Conservation (phyloP, 2,113 vertebrate species). For the Colius striatus region DNA sequence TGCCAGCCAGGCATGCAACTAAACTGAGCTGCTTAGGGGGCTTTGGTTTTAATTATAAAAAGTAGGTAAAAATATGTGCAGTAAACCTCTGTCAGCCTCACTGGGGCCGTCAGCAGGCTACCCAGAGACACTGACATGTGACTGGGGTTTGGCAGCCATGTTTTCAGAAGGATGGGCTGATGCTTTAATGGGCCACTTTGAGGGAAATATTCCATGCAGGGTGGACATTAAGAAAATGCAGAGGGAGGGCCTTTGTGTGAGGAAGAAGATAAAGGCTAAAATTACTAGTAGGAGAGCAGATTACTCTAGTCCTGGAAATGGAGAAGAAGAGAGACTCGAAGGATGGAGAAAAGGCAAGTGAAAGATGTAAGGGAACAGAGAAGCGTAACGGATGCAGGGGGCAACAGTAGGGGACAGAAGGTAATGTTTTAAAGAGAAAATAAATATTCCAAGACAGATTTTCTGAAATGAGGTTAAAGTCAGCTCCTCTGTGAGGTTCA, state of each 20-base stretch:
- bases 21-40: constrained; percentile 41
- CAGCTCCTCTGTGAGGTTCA: neutral
- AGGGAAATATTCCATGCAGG: neutral
- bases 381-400: neutral
- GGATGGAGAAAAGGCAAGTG: neutral
- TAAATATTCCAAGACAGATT: neutral
- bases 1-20: constrained; percentile 47
- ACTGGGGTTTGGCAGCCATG: neutral
- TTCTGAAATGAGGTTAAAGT: neutral
- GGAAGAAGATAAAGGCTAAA: neutral
- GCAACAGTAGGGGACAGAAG: neutral
- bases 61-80: constrained; percentile 39
- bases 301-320: constrained; percentile 8
- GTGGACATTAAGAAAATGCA: neutral
- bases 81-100: constrained; percentile 23
- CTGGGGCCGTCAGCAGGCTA: constrained; percentile 19
- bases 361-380: neutral
- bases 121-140: neutral
- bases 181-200: constrained; percentile 23
- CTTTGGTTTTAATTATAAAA: constrained; percentile 66
- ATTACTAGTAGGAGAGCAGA: neutral
- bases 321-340: neutral
- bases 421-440: constrained; percentile 12
- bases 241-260: neutral
- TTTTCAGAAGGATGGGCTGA: neutral